Evolutionary conservation across 2,113 vertebrate species (phyloP), one percentile per base, ranked within the genome.

Genomic region (Azemiops feae): DNA sequence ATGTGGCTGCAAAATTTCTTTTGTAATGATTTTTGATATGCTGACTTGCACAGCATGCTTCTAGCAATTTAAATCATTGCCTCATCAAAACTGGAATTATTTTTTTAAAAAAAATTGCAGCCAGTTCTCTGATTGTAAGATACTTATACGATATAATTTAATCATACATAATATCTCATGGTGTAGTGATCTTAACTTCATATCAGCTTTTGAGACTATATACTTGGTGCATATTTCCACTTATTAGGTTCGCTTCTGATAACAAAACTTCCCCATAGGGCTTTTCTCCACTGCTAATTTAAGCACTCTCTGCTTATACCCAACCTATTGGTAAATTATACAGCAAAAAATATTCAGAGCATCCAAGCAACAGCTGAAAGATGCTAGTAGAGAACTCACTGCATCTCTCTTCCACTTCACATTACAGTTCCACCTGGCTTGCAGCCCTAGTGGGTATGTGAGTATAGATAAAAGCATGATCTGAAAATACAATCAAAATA

Each of bases 61-160:
- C 88, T 87, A 95, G 55, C 25, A 89, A 93, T 39, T 64, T 93
- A 18, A 91, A 91, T 89, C 3, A 5, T 54, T 43, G 90, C n/a
- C 43, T 2, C 52, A 22, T 91, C 91, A 93, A 58, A 92, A 27
- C 4, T 93, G 16, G 16, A 93, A 88, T 92, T 22, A 9, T 9
- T 94, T 22, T 9, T 94, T 22, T 0, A n/a, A 45, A 91, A 50
- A 34, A 6, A 52, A 87, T 39, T 27, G 27, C 1, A 30, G 88
- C 30, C 81, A 50, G 6, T 88, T 14, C 11, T 86, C 88, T 81
- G 16, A 85, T 93, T 92, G 39, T 1, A 0, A 90, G 43, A 89
- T 39, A 90, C 54, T 74, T 88, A 50, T 27, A 1, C 64, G 30
- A 60, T 20, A 7, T 54, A n/a, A 52, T 39, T 43, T 55, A 18